These are phyloP conservation scores for Sturnus vulgaris DNA, from an alignment of 2,113 vertebrate species.

Conservation along the genomic window DNA sequence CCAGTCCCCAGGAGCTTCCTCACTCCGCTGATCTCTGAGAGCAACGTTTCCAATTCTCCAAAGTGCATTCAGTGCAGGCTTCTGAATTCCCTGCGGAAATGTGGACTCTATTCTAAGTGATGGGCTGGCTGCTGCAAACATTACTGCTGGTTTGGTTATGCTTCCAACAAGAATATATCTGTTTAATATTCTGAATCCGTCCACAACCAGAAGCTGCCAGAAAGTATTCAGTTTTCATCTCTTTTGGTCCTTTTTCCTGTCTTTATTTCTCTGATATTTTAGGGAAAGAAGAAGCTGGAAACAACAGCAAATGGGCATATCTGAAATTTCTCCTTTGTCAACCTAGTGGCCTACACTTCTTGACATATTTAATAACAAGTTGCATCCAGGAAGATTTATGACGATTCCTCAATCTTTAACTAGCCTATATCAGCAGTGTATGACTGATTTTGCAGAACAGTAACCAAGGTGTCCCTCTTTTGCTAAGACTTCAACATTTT, in stretches of 20 bases:
- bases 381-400: slow-evolving; percentile 30
- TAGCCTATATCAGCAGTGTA: background rate
- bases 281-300: background rate
- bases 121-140: background rate
- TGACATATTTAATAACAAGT: slow-evolving; percentile 3
- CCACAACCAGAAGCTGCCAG: background rate
- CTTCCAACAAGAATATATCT: background rate
- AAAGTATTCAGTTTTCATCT: background rate
- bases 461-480: background rate
- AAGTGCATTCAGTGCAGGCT: background rate
- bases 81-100: background rate
- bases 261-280: background rate
- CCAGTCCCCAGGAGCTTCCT: background rate
- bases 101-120: background rate
- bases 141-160: background rate
- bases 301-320: background rate
- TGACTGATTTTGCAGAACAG: background rate
- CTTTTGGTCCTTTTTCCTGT: background rate
- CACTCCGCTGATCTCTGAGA: background rate
- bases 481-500: background rate
- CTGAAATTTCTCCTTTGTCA: background rate
- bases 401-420: background rate
- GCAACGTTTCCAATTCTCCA: accelerated
- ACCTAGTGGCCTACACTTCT: background rate
- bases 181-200: background rate